phyloP scores from a whole-genome alignment of 2,888 invertebrate species.

The Nymphalis c-album region DNA sequence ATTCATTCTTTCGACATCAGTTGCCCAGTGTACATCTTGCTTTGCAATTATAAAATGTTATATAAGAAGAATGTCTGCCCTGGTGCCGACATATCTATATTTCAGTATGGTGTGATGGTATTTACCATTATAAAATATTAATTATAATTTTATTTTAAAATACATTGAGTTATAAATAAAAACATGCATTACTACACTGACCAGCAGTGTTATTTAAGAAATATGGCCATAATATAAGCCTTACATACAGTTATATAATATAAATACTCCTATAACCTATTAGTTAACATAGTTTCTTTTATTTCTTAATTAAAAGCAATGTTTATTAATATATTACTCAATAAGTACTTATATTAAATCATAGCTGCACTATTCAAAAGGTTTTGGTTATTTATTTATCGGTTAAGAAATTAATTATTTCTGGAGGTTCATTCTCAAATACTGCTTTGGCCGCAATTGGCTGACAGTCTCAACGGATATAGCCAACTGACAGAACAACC shows the following conservation, averaged over 20 bases:
- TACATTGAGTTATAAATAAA: neutral
- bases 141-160: neutral
- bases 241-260: neutral
- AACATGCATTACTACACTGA: neutral
- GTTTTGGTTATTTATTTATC: neutral
- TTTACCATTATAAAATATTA: too few relatives aligned
- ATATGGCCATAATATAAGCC: neutral
- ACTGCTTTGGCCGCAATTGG: too few relatives aligned
- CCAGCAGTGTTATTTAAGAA: neutral
- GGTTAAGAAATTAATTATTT: too few relatives aligned
- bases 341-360: constrained; percentile 2
- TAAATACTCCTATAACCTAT: neutral
- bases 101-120: too few relatives aligned
- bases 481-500: too few relatives aligned
- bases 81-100: too few relatives aligned
- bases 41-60: too few relatives aligned
- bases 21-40: too few relatives aligned
- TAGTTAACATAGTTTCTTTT: neutral
- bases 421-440: too few relatives aligned
- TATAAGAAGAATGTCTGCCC: too few relatives aligned
- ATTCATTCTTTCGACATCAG: too few relatives aligned
- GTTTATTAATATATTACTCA: neutral
- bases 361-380: neutral
- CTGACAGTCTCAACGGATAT: too few relatives aligned
- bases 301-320: constrained; percentile 3